Percentiles rank a stretch among this genome's conserved stretches.
Evolutionary conservation across 30 jellyfish, hydroid and myxozoan genomes (phyloP).

Genomic region (Mastigias papua): DNA sequence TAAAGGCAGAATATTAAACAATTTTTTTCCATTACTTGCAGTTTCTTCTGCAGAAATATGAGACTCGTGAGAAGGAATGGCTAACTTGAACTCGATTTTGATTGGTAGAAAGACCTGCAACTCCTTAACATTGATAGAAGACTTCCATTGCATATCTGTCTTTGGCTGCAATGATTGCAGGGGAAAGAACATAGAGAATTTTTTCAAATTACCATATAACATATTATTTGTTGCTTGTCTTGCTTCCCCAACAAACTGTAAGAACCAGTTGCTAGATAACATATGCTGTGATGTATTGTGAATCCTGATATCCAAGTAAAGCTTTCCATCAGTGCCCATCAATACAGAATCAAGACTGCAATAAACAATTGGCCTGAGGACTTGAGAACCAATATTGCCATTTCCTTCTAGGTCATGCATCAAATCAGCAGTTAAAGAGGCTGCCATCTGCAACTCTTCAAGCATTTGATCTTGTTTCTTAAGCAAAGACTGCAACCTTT

Average conservation of each 20-base stretch:
- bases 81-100: constrained; percentile 6
- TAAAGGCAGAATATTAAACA: neutral
- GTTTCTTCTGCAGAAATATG: neutral
- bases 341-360: neutral
- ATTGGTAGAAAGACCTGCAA: constrained; percentile 1
- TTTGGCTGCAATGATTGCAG: neutral
- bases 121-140: neutral
- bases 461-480: neutral
- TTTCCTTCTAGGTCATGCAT: neutral
- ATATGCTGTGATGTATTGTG: neutral
- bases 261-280: neutral
- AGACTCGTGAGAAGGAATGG: neutral
- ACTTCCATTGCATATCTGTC: neutral
- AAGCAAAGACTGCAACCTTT: neutral
- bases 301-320: neutral
- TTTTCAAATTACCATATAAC: neutral
- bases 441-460: neutral
- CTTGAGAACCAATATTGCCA: neutral
- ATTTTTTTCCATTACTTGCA: neutral
- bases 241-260: constrained; percentile 1
- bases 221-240: neutral
- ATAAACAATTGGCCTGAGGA: neutral
- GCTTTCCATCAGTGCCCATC: neutral
- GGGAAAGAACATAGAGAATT: neutral
- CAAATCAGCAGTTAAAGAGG: neutral